phyloP scores from a whole-genome alignment of 2,113 vertebrate species.

The Synchiropus splendidus region DNA sequence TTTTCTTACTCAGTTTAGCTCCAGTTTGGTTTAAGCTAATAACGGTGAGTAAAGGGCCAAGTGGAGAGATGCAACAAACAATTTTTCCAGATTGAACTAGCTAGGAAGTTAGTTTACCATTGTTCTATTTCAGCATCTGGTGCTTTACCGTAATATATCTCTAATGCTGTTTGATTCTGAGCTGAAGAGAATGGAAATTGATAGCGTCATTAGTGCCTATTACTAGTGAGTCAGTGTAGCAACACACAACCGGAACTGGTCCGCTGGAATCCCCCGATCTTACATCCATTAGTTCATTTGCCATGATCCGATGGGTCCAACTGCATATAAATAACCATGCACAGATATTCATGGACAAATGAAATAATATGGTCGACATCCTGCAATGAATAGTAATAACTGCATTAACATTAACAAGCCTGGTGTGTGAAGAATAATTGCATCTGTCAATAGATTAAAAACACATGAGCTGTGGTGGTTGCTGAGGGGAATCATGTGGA shows the following conservation, averaged over 20 bases:
- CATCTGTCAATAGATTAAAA: conserved; percentile 67
- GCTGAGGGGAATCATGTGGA: conserved; percentile 38
- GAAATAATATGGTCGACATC: conserved; percentile 43
- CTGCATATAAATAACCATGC: conserved; percentile 15
- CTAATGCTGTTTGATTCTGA: no score
- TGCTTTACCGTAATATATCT: no score
- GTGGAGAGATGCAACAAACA: no score
- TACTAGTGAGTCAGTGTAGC: conserved; percentile 46
- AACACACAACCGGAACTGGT: conserved; percentile 49
- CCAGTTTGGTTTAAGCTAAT: no score
- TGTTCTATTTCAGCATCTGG: no score
- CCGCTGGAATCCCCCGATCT: conserved; percentile 4
- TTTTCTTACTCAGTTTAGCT: no score
- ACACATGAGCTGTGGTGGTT: conserved; percentile 60
- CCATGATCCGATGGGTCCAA: conserved; percentile 41
- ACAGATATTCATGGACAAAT: conserved; percentile 16
- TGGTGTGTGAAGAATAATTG: conserved; percentile 66
- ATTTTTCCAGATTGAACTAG: no score
- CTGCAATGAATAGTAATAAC: conserved; percentile 65
- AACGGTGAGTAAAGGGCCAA: no score
- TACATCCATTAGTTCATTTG: conserved; percentile 45
- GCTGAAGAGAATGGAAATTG: no score
- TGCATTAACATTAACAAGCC: conserved; percentile 70
- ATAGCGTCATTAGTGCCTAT: no score
- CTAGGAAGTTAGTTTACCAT: no score